Evolutionary conservation across 64 coral and sea anemone genomes (phyloP), one percentile per base, ranked within the genome.

Genomic region (Anthopleura sola): DNA sequence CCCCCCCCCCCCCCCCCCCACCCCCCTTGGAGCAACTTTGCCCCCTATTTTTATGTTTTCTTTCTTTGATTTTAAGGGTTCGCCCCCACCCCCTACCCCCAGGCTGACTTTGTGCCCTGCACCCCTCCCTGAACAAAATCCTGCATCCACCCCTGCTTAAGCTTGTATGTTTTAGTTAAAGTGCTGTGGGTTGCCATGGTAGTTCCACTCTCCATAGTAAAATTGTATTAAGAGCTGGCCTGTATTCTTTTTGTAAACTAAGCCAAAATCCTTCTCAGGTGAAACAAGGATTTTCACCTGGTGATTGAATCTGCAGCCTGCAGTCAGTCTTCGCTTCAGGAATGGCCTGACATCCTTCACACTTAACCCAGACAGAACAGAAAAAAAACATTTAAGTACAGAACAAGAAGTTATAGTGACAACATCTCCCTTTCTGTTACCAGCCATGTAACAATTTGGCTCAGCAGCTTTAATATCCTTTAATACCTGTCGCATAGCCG

Each of bases 191-290:
- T 37, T 37, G 20, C 74, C 74, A 77, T 77, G 33, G 32, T 9
- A 36, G 36, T 77, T 77, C 74, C 74, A 77, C 74, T 77, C 74
- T 10, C 74, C 74, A 77, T 77, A 77, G 33, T 77, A 13, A 40
- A 37, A 77, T 13, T 77, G 28, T 1, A 39, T 37, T 17, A 77
- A 1, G 0, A 77, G 13, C 2, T 40, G 31, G 11, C 74, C 74
- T 0, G 33, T 37, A 2, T 37, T 77, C 33, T 77, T 77, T 17
- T 77, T 77, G 33, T 77, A 77, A 0, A 77, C 31, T 1, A 77
- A 20, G 33, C 32, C 74, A 77, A 77, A 77, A 77, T 77, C 74
- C 33, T 77, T 77, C 13, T 77, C 74, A 20, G 31, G 12, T 36
- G 74, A 77, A 31, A 77, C 74, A 37, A 77, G 32, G 33, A 77